Conservation (phyloP, 2,797 vertebrate genomes). For the Pelobates cultripes region DNA sequence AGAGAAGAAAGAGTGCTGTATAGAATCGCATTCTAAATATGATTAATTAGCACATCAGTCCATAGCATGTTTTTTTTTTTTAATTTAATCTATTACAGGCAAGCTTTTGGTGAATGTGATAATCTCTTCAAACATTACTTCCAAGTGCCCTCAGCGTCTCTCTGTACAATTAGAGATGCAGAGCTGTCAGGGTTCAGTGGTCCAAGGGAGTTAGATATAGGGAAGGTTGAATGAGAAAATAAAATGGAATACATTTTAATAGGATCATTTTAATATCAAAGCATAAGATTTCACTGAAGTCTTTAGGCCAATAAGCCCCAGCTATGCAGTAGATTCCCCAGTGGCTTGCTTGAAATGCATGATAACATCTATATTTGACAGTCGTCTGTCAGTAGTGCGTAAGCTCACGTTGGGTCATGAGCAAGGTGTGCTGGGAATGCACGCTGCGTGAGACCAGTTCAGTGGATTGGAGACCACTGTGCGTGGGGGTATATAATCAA, state of each 20-base stretch:
- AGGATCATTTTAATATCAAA: slow-evolving; percentile 40
- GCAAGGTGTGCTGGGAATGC: neutral
- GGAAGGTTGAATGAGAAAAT: neutral
- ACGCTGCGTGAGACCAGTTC: neutral
- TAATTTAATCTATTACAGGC: neutral
- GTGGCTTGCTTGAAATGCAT: neutral
- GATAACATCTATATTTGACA: neutral
- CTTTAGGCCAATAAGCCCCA: slow-evolving; percentile 13
- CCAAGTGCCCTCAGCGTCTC: slow-evolving; percentile 17
- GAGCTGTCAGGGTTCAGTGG: slow-evolving; percentile 27
- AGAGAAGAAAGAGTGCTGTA: no score
- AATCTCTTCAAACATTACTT: slow-evolving; percentile 22
- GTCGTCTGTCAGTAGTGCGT: neutral
- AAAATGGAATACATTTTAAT: slow-evolving; percentile 17
- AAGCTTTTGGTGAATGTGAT: slow-evolving; percentile 2
- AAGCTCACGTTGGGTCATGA: neutral
- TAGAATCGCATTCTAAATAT: no score
- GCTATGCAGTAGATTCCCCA: neutral
- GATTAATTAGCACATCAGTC: neutral
- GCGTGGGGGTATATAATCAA: neutral
- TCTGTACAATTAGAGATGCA: slow-evolving; percentile 22
- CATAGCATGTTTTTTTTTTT: neutral
- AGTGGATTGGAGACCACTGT: neutral
- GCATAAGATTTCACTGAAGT: slow-evolving; percentile 22
- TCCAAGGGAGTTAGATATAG: slow-evolving; percentile 13